Conservation (phyloP, 2,888 invertebrate species). For the Mystacides longicornis region DNA sequence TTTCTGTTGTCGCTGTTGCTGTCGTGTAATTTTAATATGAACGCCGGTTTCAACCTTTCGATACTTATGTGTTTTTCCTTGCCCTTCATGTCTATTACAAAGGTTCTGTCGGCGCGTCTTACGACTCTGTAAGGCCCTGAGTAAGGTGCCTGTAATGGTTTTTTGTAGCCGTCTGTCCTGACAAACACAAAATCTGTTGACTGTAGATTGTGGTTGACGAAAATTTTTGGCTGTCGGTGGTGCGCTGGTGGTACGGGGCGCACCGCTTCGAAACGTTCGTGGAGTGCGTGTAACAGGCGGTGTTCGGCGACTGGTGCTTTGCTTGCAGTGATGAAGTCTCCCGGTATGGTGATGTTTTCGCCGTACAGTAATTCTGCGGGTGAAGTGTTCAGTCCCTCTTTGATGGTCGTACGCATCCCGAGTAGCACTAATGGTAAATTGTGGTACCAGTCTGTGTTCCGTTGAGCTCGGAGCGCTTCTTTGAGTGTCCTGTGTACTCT, state of each 20-base stretch:
- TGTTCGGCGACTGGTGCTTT: background rate
- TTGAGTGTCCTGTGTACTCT: constrained; percentile 28
- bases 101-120: background rate
- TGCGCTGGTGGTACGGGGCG: background rate
- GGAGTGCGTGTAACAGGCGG: background rate
- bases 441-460: constrained; percentile 20
- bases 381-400: constrained; percentile 25
- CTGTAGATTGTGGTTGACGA: constrained; percentile 3
- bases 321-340: constrained; percentile 23
- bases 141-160: constrained; percentile 4
- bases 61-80: constrained; percentile 1
- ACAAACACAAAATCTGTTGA: background rate
- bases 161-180: background rate
- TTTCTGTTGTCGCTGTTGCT: too few species aligned
- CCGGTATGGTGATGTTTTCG: constrained; percentile 27
- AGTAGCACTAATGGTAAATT: constrained; percentile 30
- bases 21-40: too few species aligned
- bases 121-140: background rate
- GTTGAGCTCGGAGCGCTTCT: constrained; percentile 22
- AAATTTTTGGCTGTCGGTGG: background rate
- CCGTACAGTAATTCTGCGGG: constrained; percentile 29
- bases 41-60: constrained; percentile 5
- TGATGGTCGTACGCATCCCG: constrained; percentile 28
- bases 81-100: background rate
- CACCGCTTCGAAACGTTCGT: background rate